Conservation (phyloP, 2,888 invertebrate genomes). For the Stenodera caucasica region DNA sequence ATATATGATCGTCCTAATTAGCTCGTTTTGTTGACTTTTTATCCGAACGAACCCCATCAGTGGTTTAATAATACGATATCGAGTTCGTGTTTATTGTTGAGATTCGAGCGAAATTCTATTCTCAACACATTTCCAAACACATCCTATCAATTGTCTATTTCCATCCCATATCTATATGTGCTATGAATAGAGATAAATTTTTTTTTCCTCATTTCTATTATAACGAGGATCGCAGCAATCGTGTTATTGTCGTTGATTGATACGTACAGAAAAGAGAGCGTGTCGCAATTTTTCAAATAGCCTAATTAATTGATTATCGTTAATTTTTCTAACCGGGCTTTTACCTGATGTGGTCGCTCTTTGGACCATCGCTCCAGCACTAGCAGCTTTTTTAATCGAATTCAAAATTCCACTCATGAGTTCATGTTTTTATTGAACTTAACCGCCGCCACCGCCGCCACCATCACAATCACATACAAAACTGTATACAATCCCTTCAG, state of each 20-base stretch:
- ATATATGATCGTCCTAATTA: background rate
- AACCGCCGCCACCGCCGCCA: background rate
- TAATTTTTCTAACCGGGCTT: too few species aligned
- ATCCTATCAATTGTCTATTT: too few species aligned
- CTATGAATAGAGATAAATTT: too few species aligned
- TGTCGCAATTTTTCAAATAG: too few species aligned
- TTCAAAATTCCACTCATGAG: slow-evolving; percentile 54
- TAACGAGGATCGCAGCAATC: background rate
- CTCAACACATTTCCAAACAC: background rate
- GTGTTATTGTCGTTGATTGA: too few species aligned
- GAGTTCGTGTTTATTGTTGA: background rate
- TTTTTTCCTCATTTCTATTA: background rate
- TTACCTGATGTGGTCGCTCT: slow-evolving; percentile 19
- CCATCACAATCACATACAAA: background rate
- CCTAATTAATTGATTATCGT: too few species aligned
- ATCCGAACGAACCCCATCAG: too few species aligned
- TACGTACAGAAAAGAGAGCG: too few species aligned
- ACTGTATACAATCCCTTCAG: slow-evolving; percentile 1
- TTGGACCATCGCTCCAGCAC: slow-evolving; percentile 28
- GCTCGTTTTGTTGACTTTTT: too few species aligned
- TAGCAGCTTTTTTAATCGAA: slow-evolving; percentile 53
- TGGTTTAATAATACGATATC: background rate
- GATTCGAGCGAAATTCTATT: background rate
- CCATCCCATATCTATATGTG: too few species aligned
- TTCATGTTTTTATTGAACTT: slow-evolving; percentile 40